phyloP scores from a whole-genome alignment of 2,888 invertebrate species.

The Spicauda simplicius region DNA sequence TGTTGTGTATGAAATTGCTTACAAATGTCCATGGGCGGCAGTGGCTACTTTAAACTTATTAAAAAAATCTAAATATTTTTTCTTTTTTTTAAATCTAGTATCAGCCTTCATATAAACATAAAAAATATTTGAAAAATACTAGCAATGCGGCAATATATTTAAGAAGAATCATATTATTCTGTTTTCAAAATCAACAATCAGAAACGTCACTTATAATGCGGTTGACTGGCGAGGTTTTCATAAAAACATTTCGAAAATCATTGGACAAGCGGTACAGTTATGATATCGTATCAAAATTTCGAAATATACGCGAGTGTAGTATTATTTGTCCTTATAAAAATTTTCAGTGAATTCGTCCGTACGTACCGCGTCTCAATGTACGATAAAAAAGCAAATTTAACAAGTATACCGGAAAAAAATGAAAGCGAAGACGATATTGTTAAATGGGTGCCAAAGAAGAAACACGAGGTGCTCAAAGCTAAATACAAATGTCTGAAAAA shows the following conservation, averaged over 20 bases:
- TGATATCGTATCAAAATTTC: conserved; percentile 69
- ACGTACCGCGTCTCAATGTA: conserved; percentile 51
- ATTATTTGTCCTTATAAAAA: conserved; percentile 63
- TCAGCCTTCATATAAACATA: too few species aligned
- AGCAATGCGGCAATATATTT: conserved; percentile 5
- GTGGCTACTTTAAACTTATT: too few species aligned
- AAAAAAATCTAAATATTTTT: too few species aligned
- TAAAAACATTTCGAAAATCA: conserved; percentile 46
- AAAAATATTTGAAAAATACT: too few species aligned
- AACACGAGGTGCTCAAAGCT: conserved; percentile 75
- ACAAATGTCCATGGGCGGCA: too few species aligned
- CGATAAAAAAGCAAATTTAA: conserved; percentile 55
- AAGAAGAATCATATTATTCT: conserved; percentile 25
- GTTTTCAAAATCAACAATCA: conserved; percentile 36
- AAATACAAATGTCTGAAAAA: conserved; percentile 79
- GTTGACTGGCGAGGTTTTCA: conserved; percentile 39
- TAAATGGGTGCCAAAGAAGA: conserved; percentile 79
- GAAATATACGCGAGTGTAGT: conserved; percentile 60
- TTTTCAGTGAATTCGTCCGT: conserved; percentile 52
- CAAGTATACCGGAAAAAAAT: conserved; percentile 65
- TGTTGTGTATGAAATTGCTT: too few species aligned
- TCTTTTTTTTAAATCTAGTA: too few species aligned
- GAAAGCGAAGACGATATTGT: conserved; percentile 55
- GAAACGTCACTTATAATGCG: conserved; percentile 66
- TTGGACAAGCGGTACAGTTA: conserved; percentile 55